A percentile compares a stretch with the other conserved stretches of the same genome.
Evolutionary conservation across 2,113 vertebrate species (phyloP).

Genomic region (Syngnathus floridae): DNA sequence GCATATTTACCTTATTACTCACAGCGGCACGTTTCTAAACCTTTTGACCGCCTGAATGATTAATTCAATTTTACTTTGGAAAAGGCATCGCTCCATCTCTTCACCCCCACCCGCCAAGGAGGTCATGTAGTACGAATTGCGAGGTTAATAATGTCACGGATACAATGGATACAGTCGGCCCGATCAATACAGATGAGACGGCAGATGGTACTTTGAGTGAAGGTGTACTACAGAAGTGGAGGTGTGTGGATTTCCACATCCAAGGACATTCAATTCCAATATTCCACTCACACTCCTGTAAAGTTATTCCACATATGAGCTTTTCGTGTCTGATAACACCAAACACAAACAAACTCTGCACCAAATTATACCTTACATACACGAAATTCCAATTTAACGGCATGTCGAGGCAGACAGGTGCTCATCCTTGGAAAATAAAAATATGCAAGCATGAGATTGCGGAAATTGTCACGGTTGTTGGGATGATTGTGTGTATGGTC

Average conservation of each 20-base stretch:
- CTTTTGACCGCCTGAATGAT: constrained; percentile 8
- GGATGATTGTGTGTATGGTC: not conserved
- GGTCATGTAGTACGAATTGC: constrained; percentile 43
- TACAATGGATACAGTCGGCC: constrained; percentile 23
- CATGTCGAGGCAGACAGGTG: constrained; percentile 47
- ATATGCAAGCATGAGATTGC: constrained; percentile 30
- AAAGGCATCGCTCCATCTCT: constrained; percentile 25
- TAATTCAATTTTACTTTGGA: constrained; percentile 28
- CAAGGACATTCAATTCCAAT: constrained; percentile 33
- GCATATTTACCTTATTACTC: not conserved
- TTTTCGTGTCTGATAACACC: constrained; percentile 43
- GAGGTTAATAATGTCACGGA: constrained; percentile 34
- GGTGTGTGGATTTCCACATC: constrained; percentile 45
- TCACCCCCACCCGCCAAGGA: constrained; percentile 23
- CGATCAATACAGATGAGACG: constrained; percentile 32
- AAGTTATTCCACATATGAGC: constrained; percentile 52
- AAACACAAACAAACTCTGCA: constrained; percentile 41
- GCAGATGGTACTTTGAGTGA: not conserved
- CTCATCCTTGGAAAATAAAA: constrained; percentile 51
- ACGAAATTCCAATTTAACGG: constrained; percentile 57
- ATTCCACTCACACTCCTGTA: constrained; percentile 28
- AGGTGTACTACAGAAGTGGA: not conserved
- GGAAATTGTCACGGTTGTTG: not conserved
- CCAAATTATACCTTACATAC: constrained; percentile 47
- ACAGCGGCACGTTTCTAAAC: constrained; percentile 10